Conservation (phyloP, 2,113 vertebrate genomes). For the Poecilia latipinna region DNA sequence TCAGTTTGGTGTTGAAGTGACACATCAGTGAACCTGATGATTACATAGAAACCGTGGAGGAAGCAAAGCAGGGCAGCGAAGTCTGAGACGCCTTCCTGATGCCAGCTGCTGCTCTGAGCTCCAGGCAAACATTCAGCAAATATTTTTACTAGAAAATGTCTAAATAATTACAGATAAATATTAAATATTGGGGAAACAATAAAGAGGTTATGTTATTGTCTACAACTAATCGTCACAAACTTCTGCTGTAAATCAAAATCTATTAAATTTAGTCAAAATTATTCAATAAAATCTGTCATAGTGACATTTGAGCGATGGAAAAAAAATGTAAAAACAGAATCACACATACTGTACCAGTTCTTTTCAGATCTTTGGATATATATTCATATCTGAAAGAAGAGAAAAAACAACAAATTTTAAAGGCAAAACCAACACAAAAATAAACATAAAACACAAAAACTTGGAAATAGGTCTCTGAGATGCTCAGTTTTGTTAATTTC, state of each 20-base stretch:
- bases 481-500: neutral
- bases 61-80: neutral
- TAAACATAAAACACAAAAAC: neutral
- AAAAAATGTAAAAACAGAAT: neutral
- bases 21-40: conserved; percentile 33
- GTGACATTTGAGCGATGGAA: neutral
- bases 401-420: neutral
- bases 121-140: neutral
- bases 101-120: conserved; percentile 25
- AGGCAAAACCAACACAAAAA: neutral
- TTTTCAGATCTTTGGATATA: neutral
- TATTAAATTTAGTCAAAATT: too few species aligned
- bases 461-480: neutral
- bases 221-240: neutral
- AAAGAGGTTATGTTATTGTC: neutral
- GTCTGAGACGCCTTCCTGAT: conserved; percentile 23
- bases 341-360: neutral
- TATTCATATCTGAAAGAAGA: neutral
- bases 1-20: conserved; percentile 42
- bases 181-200: neutral
- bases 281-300: neutral
- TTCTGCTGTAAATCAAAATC: neutral
- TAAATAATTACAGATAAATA: too few species aligned
- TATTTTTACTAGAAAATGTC: too few species aligned
- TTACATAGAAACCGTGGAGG: conserved; percentile 18